Evolutionary conservation across 2,113 vertebrate genomes (phyloP).

Genomic region (Dinomys branickii): DNA sequence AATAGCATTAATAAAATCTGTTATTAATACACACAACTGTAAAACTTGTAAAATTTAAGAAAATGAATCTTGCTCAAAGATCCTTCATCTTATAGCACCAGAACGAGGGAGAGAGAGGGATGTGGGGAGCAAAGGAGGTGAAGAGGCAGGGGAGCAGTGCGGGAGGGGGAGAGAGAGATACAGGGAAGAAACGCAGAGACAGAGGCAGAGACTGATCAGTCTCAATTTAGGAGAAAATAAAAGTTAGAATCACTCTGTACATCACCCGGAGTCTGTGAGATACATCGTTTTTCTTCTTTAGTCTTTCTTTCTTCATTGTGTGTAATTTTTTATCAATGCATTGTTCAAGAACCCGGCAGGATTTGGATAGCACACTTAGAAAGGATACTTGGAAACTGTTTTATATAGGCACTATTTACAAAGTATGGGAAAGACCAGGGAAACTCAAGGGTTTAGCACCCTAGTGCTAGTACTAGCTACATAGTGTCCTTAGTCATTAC

Average conservation of each 20-base stretch:
- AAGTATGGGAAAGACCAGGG: background rate
- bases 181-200: too few species aligned
- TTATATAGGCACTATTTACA: background rate
- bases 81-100: background rate
- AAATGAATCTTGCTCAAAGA: background rate
- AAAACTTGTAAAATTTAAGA: background rate
- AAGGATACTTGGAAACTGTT: background rate
- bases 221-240: background rate
- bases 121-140: background rate
- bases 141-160: background rate
- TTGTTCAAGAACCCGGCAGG: background rate
- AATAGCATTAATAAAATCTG: constrained; percentile 64
- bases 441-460: background rate
- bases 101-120: too few species aligned
- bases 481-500: background rate
- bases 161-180: background rate
- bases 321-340: background rate
- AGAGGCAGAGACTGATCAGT: background rate
- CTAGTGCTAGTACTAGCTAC: background rate
- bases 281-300: background rate
- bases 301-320: background rate
- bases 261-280: background rate
- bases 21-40: constrained; percentile 23
- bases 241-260: background rate
- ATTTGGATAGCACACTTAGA: background rate